Evolutionary conservation across 2,797 vertebrate genomes (phyloP), one percentile per base, ranked within the genome.

Genomic region (Galagoides demidoff): DNA sequence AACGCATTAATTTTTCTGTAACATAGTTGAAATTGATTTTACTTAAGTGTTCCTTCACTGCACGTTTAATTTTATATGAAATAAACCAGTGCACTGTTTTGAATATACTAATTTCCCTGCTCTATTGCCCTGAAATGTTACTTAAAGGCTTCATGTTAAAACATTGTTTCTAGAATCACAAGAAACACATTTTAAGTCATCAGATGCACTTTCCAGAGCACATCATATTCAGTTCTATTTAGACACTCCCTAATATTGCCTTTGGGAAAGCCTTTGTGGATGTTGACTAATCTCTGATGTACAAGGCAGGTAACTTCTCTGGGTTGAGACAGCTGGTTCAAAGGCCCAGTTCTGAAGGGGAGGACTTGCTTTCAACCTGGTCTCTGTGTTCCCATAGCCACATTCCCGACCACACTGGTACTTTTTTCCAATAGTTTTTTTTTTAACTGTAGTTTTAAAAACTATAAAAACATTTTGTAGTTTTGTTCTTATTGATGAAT

Each of bases 321-420:
- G 49, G 29, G 37, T 3, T 0, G 0, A 3, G 6, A 1, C 5
- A 25, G 81, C 31, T 31, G 20, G 2, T 12, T 10, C 3, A 3
- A 27, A 14, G 0, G 0, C 2, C 0, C 7, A 3, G 5, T 5
- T 73, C 0, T 0, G 4, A 19, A 4, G 3, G 0, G 1, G 7
- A 0, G 0, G 7, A 16, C 9, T 12, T 1, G 29, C 5, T 25
- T 59, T 52, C 7, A 4, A 0, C 22, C 1, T 59, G 57, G 29
- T 27, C 77, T 39, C 2, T 12, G 11, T 20, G 29, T 17, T 1
- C 43, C 73, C 13, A 7, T 4, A 22, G 22, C 31, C 39, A 9
- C 14, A 3, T 17, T 59, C 25, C 12, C 2, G 6, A 16, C 49
- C n/a, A 13, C 39, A 10, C 25, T 3, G 14, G 3, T 13, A 23